Evolutionary conservation across 1,140 invertebrate genomes (phyloP), one percentile per base, ranked within the genome.

Genomic region (Drosophila kohkoa): DNA sequence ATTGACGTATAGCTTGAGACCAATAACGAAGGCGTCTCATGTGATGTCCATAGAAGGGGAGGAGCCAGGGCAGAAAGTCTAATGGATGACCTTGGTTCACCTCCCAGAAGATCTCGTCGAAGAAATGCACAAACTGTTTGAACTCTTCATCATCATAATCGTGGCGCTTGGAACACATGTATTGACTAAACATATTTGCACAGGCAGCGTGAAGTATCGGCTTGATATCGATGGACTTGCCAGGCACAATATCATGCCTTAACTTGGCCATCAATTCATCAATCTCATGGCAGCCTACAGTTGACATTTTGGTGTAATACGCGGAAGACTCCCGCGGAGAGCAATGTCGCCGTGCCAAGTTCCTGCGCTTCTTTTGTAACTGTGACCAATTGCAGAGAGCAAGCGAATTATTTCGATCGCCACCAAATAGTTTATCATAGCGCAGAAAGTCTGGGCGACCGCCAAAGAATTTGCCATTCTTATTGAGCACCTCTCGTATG

Each of bases 31-130:
- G 93, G 62, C 95, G 95, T 0, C 94, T 93, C 93, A 97, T 94
- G 81, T 97, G 96, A 0, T 93, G 92, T 10, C 93, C 92, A 83
- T 97, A 97, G 28, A 97, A 94, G 0, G 96, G 96, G 60, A 95
- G 93, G 0, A 98, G 80, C 94, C 96, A 96, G 0, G 97, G 97
- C 11, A 98, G 92, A 85, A 98, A 98, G 79, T 98, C 98, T 0
- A 97, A 95, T 0, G 96, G 95, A 83, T 97, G 98, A 0, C 97
- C 97, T 89, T 97, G 96, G 88, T 98, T 98, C 41, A 98, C 96
- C 85, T 98, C 97, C 94, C 95, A 97, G 92, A 98, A 98, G 2
- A 98, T 96, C 62, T 95, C 95, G 81, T 98, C 97, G 77, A 98
- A 98, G 76, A 95, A 95, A 15, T 93, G 81, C 0, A 97, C 94